Evolutionary conservation across 2,113 vertebrate genomes (phyloP).

Genomic region (Microcebus lehilahytsara): DNA sequence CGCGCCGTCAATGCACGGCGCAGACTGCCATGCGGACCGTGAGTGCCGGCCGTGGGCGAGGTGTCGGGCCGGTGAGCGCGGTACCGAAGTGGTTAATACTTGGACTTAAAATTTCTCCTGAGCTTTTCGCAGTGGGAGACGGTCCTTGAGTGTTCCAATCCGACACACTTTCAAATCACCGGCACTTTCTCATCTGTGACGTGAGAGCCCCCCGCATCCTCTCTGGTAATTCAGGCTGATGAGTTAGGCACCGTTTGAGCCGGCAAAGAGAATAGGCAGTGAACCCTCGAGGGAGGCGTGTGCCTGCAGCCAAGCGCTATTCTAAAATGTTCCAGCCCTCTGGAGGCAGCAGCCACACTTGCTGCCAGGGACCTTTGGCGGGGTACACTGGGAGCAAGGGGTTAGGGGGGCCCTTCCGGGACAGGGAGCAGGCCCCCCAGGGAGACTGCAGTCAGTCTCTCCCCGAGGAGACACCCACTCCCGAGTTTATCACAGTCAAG

Average conservation of each 20-base stretch:
- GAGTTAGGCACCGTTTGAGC: background rate
- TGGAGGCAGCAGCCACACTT: background rate
- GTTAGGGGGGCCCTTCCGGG: background rate
- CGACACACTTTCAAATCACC: background rate
- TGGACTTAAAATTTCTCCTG: background rate
- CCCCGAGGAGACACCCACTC: rapidly evolving
- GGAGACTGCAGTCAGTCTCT: background rate
- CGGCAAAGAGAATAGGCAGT: background rate
- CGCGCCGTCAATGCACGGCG: no score
- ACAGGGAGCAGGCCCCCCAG: background rate
- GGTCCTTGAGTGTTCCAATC: background rate
- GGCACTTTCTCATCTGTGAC: background rate
- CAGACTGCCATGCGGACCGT: no score
- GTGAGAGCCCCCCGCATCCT: background rate
- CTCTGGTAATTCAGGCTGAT: background rate
- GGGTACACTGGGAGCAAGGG: rapidly evolving
- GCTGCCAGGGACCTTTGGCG: background rate
- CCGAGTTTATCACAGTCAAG: no score
- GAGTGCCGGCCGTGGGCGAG: no score
- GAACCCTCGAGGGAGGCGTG: background rate
- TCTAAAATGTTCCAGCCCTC: rapidly evolving
- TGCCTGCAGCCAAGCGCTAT: rapidly evolving
- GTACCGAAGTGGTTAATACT: background rate
- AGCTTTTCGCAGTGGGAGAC: background rate
- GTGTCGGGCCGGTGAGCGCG: no score